These are phyloP conservation scores for Cladopsammia gracilis DNA, from an alignment of 64 coral and sea anemone genomes.

Conservation along the genomic window DNA sequence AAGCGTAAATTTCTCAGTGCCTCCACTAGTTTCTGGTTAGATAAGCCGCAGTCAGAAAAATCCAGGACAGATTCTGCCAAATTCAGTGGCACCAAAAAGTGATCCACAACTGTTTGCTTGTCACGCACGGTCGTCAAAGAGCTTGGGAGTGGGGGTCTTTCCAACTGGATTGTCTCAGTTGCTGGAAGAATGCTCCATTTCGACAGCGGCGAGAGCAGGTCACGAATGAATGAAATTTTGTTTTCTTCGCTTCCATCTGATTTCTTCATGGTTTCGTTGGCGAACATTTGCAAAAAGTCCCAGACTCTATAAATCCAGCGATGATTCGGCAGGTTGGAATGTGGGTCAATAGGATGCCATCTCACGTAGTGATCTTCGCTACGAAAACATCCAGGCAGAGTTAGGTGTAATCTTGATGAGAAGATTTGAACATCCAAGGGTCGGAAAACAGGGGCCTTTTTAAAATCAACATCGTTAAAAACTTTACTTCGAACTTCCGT, in stretches of 20 bases:
- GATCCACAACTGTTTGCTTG: constrained; percentile 11
- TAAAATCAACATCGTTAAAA: no score
- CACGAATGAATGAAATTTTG: neutral
- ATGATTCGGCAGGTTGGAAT: neutral
- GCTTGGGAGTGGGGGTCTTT: no score
- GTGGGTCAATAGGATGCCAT: constrained; percentile 38
- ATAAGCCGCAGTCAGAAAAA: neutral
- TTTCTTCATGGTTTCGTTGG: neutral
- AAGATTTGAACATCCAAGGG: constrained; percentile 41
- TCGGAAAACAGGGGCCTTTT: constrained; percentile 44
- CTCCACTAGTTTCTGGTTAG: neutral
- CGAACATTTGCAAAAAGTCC: constrained; percentile 29
- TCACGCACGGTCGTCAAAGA: neutral
- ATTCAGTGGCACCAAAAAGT: constrained; percentile 13
- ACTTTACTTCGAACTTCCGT: neutral
- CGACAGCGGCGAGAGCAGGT: neutral
- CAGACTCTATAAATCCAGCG: constrained; percentile 57
- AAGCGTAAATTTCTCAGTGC: neutral
- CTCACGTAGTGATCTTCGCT: constrained; percentile 24
- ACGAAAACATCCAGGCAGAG: constrained; percentile 14
- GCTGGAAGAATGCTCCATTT: constrained; percentile 57
- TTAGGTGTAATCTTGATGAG: neutral
- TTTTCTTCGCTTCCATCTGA: neutral
- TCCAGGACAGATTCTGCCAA: constrained; percentile 17
- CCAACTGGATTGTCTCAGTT: neutral